Base-by-base conservation (phyloP, 2,888 invertebrate species). In the Tenthredo notha region DNA sequence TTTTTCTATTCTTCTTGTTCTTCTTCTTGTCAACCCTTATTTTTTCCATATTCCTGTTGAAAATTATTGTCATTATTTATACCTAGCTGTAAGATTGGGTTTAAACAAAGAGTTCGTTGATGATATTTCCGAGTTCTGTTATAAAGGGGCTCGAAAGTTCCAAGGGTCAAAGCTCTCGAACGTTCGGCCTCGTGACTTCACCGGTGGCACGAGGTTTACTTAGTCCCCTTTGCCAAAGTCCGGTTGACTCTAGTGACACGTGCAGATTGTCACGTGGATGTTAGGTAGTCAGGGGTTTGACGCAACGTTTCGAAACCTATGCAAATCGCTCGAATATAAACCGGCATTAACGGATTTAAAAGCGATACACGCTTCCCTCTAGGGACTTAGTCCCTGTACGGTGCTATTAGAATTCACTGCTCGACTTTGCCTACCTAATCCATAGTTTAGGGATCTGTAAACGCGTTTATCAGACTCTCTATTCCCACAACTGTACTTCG, bases 301-400 rank as follows among this genome's bases (percentile, higher is more conserved):
- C 77, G 54, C 29, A 50, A 77, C 29, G 72, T 77, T 21, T 29
- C 29, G 75, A 75, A 89, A 90, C 80, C 89, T 91, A 92, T 91
- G 91, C 91, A 92, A 92, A 92, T 92, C 90, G 89, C 88, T 87
- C 87, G 40, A 80, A 88, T 89, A 88, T 86, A 86, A 90, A 87
- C 89, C 88, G 86, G 91, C 89, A 90, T 92, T 91, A 92, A 90
- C 90, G 92, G 92, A 92, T 92, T 92, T 91, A 91, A 92, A 92
- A 92, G 91, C 91, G 89, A 92, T 91, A 90, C 91, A 90, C 90
- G 91, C 87, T 89, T 87, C 87, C 86, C 86, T 87, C 85, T 84
- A 86, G 86, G 87, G 61, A 54, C 84, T 54, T 50, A 40, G 54
- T 43, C 74, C 43, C 84, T n/a, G 43, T 25, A 43, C 70, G 37